phyloP scores from a whole-genome alignment of 2,888 invertebrate species.

The Autographa pulchrina region DNA sequence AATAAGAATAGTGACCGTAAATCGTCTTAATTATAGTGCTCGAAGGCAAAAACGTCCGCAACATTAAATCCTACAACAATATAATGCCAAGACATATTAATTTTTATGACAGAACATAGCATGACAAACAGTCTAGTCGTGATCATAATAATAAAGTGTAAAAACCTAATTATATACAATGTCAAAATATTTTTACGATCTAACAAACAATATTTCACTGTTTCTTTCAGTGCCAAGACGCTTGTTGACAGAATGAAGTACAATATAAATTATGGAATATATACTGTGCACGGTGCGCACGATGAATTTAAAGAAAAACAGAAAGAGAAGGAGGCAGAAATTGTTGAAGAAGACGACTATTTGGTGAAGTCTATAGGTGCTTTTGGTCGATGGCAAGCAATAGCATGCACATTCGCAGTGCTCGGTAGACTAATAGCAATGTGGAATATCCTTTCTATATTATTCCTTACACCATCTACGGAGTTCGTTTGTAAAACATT shows the following conservation, averaged over 20 bases:
- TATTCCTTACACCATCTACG: slow-evolving; percentile 72
- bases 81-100: slow-evolving; percentile 26
- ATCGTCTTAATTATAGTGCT: slow-evolving; percentile 31
- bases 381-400: slow-evolving; percentile 71
- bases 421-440: slow-evolving; percentile 63
- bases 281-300: slow-evolving; percentile 16
- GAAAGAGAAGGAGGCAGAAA: slow-evolving; percentile 17
- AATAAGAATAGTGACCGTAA: slow-evolving; percentile 17
- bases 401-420: slow-evolving; percentile 54
- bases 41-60: slow-evolving; percentile 20
- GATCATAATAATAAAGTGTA: slow-evolving; percentile 38
- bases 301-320: slow-evolving; percentile 27
- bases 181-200: slow-evolving; percentile 46
- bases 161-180: slow-evolving; percentile 43
- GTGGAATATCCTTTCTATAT: slow-evolving; percentile 68
- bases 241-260: slow-evolving; percentile 31
- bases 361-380: slow-evolving; percentile 72
- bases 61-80: slow-evolving; percentile 38
- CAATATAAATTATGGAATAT: slow-evolving; percentile 10
- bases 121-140: slow-evolving; percentile 38
- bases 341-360: slow-evolving; percentile 71
- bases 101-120: slow-evolving; percentile 43
- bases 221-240: slow-evolving; percentile 44
- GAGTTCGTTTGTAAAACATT: slow-evolving; percentile 68
- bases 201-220: slow-evolving; percentile 28